These are phyloP conservation scores for Poecilia wingei DNA, from an alignment of 2,797 vertebrate species.

Conservation along the genomic window DNA sequence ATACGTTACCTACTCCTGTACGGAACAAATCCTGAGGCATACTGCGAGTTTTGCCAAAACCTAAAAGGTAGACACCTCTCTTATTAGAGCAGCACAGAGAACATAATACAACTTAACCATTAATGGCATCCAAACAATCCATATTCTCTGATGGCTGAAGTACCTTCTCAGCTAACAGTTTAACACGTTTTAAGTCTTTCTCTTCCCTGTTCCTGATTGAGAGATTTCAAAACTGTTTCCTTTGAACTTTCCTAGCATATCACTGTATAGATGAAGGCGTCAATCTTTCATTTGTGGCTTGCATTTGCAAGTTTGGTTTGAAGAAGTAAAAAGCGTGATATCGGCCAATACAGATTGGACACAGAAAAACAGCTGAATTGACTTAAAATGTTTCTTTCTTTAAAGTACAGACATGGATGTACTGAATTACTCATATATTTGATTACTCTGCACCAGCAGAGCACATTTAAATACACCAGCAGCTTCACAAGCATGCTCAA, in stretches of 20 bases:
- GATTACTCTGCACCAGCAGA: too few relatives aligned
- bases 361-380: too few relatives aligned
- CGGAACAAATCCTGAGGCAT: conserved; percentile 79
- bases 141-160: neutral
- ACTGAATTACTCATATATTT: too few relatives aligned
- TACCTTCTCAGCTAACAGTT: neutral
- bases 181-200: neutral
- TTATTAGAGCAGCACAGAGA: conserved; percentile 55
- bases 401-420: too few relatives aligned
- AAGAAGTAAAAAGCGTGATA: neutral
- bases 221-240: neutral
- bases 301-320: neutral
- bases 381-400: too few relatives aligned
- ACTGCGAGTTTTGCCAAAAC: conserved; percentile 79
- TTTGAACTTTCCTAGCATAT: neutral
- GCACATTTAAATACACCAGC: too few relatives aligned
- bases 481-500: too few relatives aligned
- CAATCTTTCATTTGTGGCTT: neutral
- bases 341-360: too few relatives aligned
- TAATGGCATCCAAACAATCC: neutral
- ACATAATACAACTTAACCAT: neutral
- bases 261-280: neutral
- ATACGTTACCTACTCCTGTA: conserved; percentile 78
- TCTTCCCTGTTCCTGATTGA: neutral
- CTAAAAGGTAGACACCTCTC: conserved; percentile 73